A percentile compares a stretch with the other conserved stretches of the same genome.
Conservation (phyloP, 2,797 vertebrate genomes). For the Enteromius argenteus region DNA sequence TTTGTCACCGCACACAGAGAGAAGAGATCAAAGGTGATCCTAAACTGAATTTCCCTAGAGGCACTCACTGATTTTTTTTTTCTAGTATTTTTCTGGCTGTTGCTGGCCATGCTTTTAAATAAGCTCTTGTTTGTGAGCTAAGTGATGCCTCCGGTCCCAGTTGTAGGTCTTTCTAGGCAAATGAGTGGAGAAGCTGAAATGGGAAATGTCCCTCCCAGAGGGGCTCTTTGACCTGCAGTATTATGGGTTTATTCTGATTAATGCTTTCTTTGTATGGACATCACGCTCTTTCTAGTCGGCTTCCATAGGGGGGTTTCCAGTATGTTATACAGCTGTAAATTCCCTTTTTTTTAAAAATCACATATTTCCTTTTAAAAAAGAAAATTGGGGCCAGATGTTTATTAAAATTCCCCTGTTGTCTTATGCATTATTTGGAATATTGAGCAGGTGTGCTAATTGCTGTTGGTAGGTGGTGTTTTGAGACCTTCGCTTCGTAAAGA, state of each 20-base stretch:
- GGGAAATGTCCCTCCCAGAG: conserved; percentile 36
- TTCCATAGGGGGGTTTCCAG: background rate
- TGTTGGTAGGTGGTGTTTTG: background rate
- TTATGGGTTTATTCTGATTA: conserved; percentile 20
- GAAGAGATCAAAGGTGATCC: conserved; percentile 41
- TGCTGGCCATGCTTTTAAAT: conserved; percentile 40
- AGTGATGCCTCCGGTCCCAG: conserved; percentile 12
- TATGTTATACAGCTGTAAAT: background rate
- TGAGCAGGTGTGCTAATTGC: background rate
- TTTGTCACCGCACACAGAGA: conserved; percentile 1
- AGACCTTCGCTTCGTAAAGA: background rate
- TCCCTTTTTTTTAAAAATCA: background rate
- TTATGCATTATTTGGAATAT: background rate
- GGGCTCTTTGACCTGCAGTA: conserved; percentile 35
- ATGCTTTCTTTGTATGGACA: background rate
- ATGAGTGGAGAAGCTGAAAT: conserved; percentile 7
- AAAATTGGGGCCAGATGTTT: background rate
- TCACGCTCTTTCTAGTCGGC: background rate
- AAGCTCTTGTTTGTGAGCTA: conserved; percentile 39
- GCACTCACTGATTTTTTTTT: background rate
- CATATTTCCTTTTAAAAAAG: background rate
- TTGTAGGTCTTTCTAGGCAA: conserved; percentile 17
- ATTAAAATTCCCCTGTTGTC: background rate
- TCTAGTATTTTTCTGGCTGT: conserved; percentile 9
- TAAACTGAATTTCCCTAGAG: conserved; percentile 39